Percentiles rank a stretch among this genome's conserved stretches.
Conservation (phyloP, 1,140 invertebrate species). For the Lamellibrachia luymesi region DNA sequence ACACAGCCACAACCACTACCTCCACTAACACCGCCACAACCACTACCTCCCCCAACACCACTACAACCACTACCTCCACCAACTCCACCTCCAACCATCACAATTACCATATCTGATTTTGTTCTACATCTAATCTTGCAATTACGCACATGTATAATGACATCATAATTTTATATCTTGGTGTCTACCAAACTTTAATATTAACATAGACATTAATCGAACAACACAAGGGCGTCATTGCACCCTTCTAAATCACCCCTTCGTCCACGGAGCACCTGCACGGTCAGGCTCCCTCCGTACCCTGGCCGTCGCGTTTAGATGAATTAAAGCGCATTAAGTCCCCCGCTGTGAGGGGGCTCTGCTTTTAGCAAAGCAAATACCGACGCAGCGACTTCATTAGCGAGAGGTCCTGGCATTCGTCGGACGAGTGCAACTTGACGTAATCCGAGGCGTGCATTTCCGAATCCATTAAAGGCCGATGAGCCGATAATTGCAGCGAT, state of each 20-base stretch:
- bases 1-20: background rate
- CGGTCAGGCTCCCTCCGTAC: background rate
- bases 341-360: background rate
- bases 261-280: background rate
- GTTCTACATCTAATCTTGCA: too few relatives aligned
- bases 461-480: conserved; percentile 4
- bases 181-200: too few relatives aligned
- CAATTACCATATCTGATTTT: background rate
- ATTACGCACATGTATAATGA: too few relatives aligned
- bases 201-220: too few relatives aligned
- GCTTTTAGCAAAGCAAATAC: conserved; percentile 5
- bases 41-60: background rate
- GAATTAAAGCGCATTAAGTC: background rate
- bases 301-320: background rate
- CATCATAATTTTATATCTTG: too few relatives aligned
- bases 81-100: background rate
- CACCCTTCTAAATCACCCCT: too few relatives aligned
- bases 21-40: background rate
- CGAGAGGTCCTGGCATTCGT: background rate
- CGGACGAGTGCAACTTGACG: background rate
- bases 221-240: too few relatives aligned
- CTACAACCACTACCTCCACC: background rate
- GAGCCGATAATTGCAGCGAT: conserved; percentile 3
- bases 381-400: background rate
- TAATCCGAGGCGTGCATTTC: background rate